Conservation (phyloP, 2,797 vertebrate genomes). For the Acridotheres tristis region DNA sequence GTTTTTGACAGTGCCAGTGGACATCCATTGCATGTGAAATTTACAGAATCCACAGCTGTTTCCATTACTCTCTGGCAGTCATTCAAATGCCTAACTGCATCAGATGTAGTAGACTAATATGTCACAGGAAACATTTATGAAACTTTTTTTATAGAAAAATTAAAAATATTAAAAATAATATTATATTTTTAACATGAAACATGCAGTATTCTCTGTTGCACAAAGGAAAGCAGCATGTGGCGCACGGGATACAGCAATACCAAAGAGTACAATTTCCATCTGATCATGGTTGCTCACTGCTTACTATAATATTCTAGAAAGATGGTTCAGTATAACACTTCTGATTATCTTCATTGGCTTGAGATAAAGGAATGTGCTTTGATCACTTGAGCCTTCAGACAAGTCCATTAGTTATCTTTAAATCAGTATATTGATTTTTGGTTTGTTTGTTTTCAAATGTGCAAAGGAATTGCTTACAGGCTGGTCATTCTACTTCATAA, state of each 20-base stretch:
- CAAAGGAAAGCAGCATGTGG: neutral
- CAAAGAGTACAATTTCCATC: neutral
- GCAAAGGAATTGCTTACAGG: neutral
- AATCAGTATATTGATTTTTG: conserved; percentile 32
- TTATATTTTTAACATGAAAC: neutral
- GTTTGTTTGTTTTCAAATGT: conserved; percentile 40
- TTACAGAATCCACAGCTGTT: conserved; percentile 18
- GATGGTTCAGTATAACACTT: neutral
- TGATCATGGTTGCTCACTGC: neutral
- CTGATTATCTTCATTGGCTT: neutral
- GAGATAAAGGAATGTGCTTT: neutral
- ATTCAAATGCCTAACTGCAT: neutral
- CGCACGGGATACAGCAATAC: neutral
- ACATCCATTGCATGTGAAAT: neutral
- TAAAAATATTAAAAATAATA: too few species aligned
- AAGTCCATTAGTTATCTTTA: conserved; percentile 37
- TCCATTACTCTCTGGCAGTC: neutral
- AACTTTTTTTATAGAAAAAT: neutral
- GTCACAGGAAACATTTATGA: neutral
- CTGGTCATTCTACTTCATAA: neutral
- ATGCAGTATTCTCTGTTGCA: neutral
- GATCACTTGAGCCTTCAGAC: neutral
- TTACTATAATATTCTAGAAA: neutral
- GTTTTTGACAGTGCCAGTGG: neutral
- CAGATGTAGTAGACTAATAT: neutral